Conservation (phyloP, 2,888 invertebrate genomes). For the Dilophus febrilis region DNA sequence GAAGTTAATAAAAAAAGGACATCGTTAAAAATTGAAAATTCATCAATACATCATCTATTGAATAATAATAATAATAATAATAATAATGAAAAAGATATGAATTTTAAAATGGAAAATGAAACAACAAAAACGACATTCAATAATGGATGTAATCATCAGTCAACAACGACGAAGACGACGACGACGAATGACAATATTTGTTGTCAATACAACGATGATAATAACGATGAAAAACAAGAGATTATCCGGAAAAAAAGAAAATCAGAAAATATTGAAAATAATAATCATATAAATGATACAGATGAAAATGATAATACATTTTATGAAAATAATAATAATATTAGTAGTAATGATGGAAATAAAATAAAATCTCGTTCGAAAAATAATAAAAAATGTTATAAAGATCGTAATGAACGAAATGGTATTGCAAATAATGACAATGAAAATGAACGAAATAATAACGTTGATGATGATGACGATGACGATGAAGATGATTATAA, state of each 20-base stretch:
- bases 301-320: not conserved
- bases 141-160: too few relatives aligned
- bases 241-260: not conserved
- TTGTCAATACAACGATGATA: conserved; percentile 1
- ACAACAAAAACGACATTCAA: not conserved
- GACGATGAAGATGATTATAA: conserved; percentile 17
- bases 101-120: too few relatives aligned
- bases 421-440: not conserved
- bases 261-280: conserved; percentile 3
- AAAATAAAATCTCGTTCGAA: not conserved
- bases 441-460: conserved; percentile 2
- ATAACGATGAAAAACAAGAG: not conserved
- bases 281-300: conserved; percentile 5
- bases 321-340: not conserved
- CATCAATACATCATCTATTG: not conserved
- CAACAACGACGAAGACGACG: too few relatives aligned
- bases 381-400: not conserved
- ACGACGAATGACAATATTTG: too few relatives aligned
- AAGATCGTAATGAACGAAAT: not conserved
- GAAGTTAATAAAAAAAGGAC: conserved; percentile 27
- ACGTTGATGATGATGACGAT: conserved; percentile 11
- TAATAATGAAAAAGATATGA: too few relatives aligned
- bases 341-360: not conserved
- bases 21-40: conserved; percentile 21
- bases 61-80: too few relatives aligned